Base-by-base conservation (phyloP, 2,888 invertebrate genomes). In the Rhabditophanes sp. region DNA sequence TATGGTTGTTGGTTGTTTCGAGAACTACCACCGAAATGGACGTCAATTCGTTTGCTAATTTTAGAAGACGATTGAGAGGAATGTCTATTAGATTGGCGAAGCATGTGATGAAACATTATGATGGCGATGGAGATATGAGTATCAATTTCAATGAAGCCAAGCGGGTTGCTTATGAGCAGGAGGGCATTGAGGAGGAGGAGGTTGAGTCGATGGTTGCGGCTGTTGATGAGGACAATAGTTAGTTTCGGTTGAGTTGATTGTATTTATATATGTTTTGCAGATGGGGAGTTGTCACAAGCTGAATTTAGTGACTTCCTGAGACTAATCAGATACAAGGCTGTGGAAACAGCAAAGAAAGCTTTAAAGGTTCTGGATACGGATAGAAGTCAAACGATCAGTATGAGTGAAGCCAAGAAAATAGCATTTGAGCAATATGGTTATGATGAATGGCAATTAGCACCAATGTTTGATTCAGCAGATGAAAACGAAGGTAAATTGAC, bases 381-480 rank as follows among this genome's bases (percentile, higher is more conserved):
- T 33, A 48, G 50, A n/a, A 56, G 54, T 37, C 56, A 53, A 20
- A 50, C 57, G 15, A 33, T 60, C 18, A 58, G 57, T 6, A 41
- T 60, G 36, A 51, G 57, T 22, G 60, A 60, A 38, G 60, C 60
- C 16, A 57, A 50, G 33, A 31, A 50, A 25, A 61, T 60, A 22
- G 60, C 60, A 5, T 60, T 61, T 37, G 39, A 46, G 30, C 47
- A 47, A 25, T 46, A 37, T 17, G 46, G 50, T 8, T 47, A 40
- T 24, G 41, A 47, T 23, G 46, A 46, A 31, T 36, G 44, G 8
- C 52, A 51, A 3, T 41, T 60, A 21, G 48, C 47, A 17, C 60
- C 59, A 16, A 60, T 61, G 44, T 60, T 60, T 29, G 60, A 49
- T 3, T 59, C 60, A 34, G 60, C 60, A 12, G 60, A 60, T 32